Conservation (phyloP, 1,140 invertebrate species). For the Diachasma alloeum region DNA sequence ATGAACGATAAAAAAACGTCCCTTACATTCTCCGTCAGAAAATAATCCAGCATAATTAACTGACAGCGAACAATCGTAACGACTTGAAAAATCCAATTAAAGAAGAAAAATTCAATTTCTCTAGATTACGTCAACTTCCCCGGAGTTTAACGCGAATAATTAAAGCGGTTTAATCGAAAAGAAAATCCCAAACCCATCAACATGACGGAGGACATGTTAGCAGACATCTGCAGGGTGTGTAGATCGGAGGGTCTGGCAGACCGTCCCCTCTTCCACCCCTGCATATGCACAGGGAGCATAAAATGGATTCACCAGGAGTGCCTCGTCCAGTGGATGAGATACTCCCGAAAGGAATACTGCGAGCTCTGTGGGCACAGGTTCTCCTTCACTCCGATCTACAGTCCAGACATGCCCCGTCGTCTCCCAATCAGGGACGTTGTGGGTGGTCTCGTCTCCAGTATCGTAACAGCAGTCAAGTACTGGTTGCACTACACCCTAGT, state of each 20-base stretch:
- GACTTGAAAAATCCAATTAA: no score
- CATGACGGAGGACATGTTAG: slow-evolving; percentile 67
- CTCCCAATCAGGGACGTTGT: slow-evolving; percentile 91
- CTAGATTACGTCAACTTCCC: no score
- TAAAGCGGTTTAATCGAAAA: not conserved
- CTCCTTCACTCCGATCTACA: slow-evolving; percentile 98
- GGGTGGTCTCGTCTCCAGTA: slow-evolving; percentile 86
- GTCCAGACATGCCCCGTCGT: slow-evolving; percentile 97
- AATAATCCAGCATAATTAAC: no score
- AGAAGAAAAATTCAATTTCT: no score
- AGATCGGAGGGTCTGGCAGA: slow-evolving; percentile 88
- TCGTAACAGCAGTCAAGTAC: slow-evolving; percentile 91
- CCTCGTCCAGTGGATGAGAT: slow-evolving; percentile 89
- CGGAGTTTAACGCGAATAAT: not conserved
- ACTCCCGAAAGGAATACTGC: slow-evolving; percentile 98
- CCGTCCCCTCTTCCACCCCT: slow-evolving; percentile 94
- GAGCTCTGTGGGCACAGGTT: slow-evolving; percentile 98
- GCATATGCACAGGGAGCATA: slow-evolving; percentile 98
- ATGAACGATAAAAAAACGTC: no score
- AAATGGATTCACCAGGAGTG: slow-evolving; percentile 99
- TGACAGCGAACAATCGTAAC: no score
- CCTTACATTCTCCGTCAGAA: no score
- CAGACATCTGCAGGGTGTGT: slow-evolving; percentile 97
- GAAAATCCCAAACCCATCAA: slow-evolving; percentile 29
- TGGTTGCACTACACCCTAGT: slow-evolving; percentile 98